Evolutionary conservation across 2,888 invertebrate species (phyloP).

Genomic region (Syrphus vitripennis): DNA sequence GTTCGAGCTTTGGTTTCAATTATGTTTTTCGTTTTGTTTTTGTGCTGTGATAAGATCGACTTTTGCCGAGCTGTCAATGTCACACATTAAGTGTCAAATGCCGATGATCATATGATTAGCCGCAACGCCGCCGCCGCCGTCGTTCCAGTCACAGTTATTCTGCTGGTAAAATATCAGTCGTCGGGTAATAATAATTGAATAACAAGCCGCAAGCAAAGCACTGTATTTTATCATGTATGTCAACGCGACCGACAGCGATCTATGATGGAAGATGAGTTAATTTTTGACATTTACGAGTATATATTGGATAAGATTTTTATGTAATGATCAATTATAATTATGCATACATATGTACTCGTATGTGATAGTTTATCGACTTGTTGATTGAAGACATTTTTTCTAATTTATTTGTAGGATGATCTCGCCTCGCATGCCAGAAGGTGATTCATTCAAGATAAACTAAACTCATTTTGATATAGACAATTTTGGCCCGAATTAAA

Average conservation of each 20-base stretch:
- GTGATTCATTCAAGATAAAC: no score
- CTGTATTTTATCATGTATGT: no score
- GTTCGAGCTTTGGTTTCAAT: conserved; percentile 17
- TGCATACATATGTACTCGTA: no score
- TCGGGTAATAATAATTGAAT: conserved; percentile 44
- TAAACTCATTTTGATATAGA: no score
- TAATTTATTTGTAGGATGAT: no score
- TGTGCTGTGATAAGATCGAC: conserved; percentile 20
- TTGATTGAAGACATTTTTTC: not conserved
- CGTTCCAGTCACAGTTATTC: no score
- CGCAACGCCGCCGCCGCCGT: not conserved
- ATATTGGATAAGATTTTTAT: conserved; percentile 18
- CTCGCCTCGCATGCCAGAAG: no score
- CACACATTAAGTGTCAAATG: not conserved
- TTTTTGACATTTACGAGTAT: conserved; percentile 11
- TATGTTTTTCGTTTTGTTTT: no score
- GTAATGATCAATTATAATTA: not conserved
- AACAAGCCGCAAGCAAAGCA: conserved; percentile 7
- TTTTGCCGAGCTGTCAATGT: conserved; percentile 15
- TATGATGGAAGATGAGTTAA: conserved; percentile 36
- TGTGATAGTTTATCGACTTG: not conserved
- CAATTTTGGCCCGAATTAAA: no score
- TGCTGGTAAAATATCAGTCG: not conserved
- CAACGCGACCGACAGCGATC: not conserved
- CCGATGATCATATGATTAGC: conserved; percentile 1